Base-by-base conservation (phyloP, 1,140 invertebrate species). In the Rhagoletis pomonella region DNA sequence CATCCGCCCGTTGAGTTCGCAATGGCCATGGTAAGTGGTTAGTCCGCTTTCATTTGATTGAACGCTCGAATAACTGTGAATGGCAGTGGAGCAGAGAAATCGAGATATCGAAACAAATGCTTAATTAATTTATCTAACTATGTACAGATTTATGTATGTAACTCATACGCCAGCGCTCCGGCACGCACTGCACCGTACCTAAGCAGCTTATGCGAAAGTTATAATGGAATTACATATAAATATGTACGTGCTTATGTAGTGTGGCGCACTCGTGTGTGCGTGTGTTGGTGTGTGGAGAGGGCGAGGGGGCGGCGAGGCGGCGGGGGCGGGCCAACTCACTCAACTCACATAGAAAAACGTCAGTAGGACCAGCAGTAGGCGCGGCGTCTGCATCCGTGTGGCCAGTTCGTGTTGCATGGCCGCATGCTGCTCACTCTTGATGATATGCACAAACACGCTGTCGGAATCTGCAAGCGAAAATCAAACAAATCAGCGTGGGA, bases 371-470 rank as follows among this genome's bases (percentile, higher is more conserved):
- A 92, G 73, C 86, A 90, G 81, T 55, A 92, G 59, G 47, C 87
- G 88, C 81, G 91, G 92, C 87, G 90, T 87, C 73, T 89, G 88
- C 89, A 92, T 87, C 29, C 89, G 85, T 47, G 89, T 89, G 64
- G 90, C 92, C 87, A 90, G 84, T 73, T 93, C 90, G 91, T 95
- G 93, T 90, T 95, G 95, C 95, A 95, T 95, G 87, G 95, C 95
- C 86, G 95, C 95, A 86, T 95, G 95, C 93, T 95, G 94, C 91
- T 95, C 95, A 86, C 95, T 95, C 88, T 94, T 94, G 90, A 94
- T 93, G 90, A 94, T 94, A 91, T 94, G 94, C 88, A 94, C 94
- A 89, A 94, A 91, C 86, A 94, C 94, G 90, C 93, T 94, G 88
- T 94, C 94, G 64, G 94, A 93, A 90, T 94, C 94, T 93, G 89